phyloP scores from a whole-genome alignment of 2,113 vertebrate species.

The Cnemophilus loriae region DNA sequence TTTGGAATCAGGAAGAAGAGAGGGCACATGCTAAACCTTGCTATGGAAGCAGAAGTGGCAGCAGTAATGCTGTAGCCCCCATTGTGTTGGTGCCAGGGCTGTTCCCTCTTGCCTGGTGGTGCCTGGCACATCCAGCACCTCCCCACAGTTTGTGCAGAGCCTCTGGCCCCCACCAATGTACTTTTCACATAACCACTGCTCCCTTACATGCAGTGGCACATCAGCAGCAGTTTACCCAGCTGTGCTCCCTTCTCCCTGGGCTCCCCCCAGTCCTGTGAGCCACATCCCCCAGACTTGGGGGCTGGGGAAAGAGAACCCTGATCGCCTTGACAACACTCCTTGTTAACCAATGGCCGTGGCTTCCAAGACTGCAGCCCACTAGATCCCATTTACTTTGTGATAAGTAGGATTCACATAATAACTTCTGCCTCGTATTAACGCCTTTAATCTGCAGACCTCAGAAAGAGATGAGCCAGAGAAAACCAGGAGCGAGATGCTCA shows the following conservation, averaged over 20 bases:
- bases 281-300: fast-evolving
- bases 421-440: neutral
- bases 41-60: neutral
- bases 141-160: neutral
- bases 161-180: neutral
- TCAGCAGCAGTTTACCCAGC: neutral
- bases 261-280: neutral
- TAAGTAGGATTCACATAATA: neutral
- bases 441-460: conserved; percentile 5
- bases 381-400: neutral
- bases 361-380: neutral
- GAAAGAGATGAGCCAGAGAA: neutral
- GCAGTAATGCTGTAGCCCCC: fast-evolving
- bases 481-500: neutral
- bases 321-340: neutral
- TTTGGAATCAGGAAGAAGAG: neutral
- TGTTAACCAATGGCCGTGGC: fast-evolving
- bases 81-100: neutral
- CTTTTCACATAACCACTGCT: fast-evolving
- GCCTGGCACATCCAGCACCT: neutral
- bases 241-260: neutral
- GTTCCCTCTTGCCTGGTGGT: neutral
- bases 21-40: neutral
- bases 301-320: neutral
- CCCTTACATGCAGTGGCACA: too few relatives aligned